Evolutionary conservation across 2,888 invertebrate genomes (phyloP).

Genomic region (Nomada hirtipes): DNA sequence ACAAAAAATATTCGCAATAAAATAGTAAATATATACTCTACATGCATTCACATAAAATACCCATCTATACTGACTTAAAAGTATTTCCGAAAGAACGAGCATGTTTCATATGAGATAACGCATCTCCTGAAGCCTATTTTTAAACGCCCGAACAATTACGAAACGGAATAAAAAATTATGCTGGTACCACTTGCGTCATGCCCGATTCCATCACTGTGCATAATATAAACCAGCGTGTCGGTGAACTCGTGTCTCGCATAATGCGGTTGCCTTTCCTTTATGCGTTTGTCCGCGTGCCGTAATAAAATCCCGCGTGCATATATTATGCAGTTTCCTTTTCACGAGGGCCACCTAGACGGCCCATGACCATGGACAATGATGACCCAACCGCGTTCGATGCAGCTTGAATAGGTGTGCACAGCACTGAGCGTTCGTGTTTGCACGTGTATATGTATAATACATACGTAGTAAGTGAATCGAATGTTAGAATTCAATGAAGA

Average conservation of each 20-base stretch:
- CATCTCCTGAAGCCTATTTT: no score
- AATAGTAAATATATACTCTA: no score
- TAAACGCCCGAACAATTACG: no score
- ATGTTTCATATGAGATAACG: no score
- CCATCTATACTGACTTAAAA: no score
- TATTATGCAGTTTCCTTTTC: conserved; percentile 75
- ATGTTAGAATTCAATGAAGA: conserved; percentile 35
- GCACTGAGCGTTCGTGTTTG: not conserved
- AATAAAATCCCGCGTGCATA: conserved; percentile 75
- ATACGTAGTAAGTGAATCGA: conserved; percentile 17
- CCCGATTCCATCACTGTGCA: conserved; percentile 45
- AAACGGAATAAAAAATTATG: not conserved
- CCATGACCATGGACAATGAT: conserved; percentile 59
- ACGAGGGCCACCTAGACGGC: conserved; percentile 74
- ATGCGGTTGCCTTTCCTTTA: conserved; percentile 53
- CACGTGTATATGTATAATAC: not conserved
- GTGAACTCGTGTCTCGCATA: conserved; percentile 63
- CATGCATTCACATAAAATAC: no score
- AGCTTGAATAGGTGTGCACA: conserved; percentile 46
- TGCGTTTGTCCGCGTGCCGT: conserved; percentile 65
- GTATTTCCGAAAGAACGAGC: no score
- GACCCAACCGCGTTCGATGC: conserved; percentile 63
- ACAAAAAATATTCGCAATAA: no score
- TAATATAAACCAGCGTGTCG: conserved; percentile 59
- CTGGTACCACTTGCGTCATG: conserved; percentile 30